phyloP scores from a whole-genome alignment of 2,888 invertebrate genomes.

The Carpatolechia fugitivella region DNA sequence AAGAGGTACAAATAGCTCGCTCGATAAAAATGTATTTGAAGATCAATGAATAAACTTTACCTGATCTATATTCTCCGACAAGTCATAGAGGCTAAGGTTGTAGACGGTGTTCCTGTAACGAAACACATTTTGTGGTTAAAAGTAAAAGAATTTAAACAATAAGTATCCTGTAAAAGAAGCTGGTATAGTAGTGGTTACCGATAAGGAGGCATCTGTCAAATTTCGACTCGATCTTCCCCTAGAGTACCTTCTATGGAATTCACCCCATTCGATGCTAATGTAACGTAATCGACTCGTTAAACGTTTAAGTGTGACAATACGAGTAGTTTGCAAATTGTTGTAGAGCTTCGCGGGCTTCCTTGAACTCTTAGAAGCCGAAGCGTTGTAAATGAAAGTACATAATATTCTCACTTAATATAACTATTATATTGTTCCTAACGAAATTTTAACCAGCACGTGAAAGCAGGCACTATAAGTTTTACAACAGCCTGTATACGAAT shows the following conservation, averaged over 20 bases:
- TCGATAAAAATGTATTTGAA: too few relatives aligned
- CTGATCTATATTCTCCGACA: conserved; percentile 87
- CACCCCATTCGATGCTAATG: conserved; percentile 29
- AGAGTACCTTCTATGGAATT: conserved; percentile 27
- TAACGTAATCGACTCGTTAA: conserved; percentile 27
- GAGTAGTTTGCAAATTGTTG: conserved; percentile 14
- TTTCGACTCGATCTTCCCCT: conserved; percentile 26
- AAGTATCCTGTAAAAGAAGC: conserved; percentile 29
- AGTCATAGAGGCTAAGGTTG: conserved; percentile 92
- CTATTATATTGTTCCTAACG: not conserved
- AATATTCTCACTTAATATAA: too few relatives aligned
- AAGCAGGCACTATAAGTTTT: not conserved
- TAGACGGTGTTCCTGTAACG: conserved; percentile 90
- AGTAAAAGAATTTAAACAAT: conserved; percentile 25
- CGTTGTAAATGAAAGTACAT: not conserved
- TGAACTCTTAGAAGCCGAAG: not conserved
- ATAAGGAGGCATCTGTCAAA: conserved; percentile 28
- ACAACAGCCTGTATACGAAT: not conserved
- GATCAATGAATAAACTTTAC: conserved; percentile 74
- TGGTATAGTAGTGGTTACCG: conserved; percentile 20
- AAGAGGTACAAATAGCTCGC: too few relatives aligned
- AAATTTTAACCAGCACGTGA: not conserved
- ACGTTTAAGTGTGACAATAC: conserved; percentile 20
- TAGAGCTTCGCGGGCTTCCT: not conserved
- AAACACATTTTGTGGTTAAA: conserved; percentile 31